A percentile compares a stretch with the other conserved stretches of the same genome.
phyloP scores from a whole-genome alignment of 1,140 invertebrate genomes.

The Aphis craccivora region DNA sequence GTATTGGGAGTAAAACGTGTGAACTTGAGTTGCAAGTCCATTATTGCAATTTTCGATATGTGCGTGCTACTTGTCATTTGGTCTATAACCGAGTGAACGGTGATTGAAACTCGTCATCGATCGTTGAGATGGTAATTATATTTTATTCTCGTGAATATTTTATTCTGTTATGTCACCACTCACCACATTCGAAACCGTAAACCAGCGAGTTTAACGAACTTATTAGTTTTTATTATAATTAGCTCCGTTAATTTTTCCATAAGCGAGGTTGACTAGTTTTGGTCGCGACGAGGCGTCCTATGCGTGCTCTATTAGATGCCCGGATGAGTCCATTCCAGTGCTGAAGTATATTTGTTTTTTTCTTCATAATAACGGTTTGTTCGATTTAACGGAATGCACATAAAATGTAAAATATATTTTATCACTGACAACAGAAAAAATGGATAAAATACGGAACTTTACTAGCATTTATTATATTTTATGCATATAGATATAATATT shows the following conservation, averaged over 20 bases:
- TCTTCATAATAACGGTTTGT: neutral
- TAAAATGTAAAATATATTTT: neutral
- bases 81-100: neutral
- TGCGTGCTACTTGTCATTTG: neutral
- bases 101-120: neutral
- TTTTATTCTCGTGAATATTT: neutral
- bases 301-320: neutral
- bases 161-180: neutral
- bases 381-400: neutral
- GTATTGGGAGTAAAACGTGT: constrained; percentile 1
- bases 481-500: neutral
- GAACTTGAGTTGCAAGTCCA: neutral
- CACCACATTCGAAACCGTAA: constrained; percentile 19
- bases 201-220: constrained; percentile 31
- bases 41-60: neutral
- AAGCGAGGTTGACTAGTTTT: neutral
- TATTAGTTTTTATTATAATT: constrained; percentile 30
- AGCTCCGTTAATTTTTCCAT: constrained; percentile 14
- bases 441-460: neutral
- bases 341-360: neutral
- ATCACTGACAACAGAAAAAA: neutral
- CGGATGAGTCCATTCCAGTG: neutral
- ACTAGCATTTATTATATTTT: neutral
- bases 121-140: neutral
- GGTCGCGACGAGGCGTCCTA: too few relatives aligned